phyloP scores from a whole-genome alignment of 2,113 vertebrate genomes.

The Craseonycteris thonglongyai region DNA sequence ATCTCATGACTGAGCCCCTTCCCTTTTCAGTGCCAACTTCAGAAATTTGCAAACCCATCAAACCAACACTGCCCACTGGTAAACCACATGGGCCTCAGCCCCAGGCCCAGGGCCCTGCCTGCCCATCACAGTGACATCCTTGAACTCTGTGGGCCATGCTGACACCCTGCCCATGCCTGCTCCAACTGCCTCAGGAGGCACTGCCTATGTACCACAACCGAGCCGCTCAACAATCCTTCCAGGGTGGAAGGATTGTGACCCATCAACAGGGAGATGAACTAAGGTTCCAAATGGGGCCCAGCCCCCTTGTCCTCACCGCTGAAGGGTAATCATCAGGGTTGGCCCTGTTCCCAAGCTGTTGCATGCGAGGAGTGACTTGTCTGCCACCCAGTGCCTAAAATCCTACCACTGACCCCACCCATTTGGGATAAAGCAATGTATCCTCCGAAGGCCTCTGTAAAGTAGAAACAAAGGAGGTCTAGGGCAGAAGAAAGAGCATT shows the following conservation, averaged over 20 bases:
- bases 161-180: neutral
- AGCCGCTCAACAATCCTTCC: neutral
- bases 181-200: neutral
- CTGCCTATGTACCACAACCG: neutral
- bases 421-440: neutral
- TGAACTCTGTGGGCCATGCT: rapidly evolving
- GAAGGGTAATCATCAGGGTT: rapidly evolving
- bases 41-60: neutral
- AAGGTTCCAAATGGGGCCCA: neutral
- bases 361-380: neutral
- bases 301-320: neutral
- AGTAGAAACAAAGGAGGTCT: neutral
- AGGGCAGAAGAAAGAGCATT: neutral
- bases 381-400: neutral
- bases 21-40: neutral
- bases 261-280: neutral
- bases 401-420: neutral
- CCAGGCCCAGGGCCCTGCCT: too few species aligned
- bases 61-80: too few species aligned
- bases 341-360: neutral
- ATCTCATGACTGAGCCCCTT: neutral
- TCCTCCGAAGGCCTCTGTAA: neutral
- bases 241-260: neutral
- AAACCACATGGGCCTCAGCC: neutral
- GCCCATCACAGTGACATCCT: neutral